Evolutionary conservation across 1,140 invertebrate species (phyloP).

Genomic region (Macrosteles quadrilineatus): DNA sequence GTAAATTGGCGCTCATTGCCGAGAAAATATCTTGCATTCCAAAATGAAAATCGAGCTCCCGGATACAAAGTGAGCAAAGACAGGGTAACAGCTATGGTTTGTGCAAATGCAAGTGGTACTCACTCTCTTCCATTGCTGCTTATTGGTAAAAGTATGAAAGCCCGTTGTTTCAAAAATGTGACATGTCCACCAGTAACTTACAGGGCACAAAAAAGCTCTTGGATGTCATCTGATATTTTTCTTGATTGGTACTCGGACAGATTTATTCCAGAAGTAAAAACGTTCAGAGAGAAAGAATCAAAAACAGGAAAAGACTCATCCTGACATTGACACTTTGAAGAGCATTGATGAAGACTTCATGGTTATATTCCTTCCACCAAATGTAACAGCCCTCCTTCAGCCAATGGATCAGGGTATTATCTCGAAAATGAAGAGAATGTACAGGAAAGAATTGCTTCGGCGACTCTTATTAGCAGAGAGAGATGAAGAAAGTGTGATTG

Average conservation of each 20-base stretch:
- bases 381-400: too few species aligned
- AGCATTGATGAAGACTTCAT: slow-evolving; percentile 8
- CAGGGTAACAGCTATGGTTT: slow-evolving; percentile 46
- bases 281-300: neutral
- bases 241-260: too few species aligned
- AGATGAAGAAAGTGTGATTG: too few species aligned
- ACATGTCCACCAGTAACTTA: slow-evolving; percentile 41
- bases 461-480: too few species aligned
- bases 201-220: slow-evolving; percentile 37
- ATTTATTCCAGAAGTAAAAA: neutral
- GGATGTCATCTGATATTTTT: slow-evolving; percentile 41
- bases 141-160: slow-evolving; percentile 34
- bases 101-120: slow-evolving; percentile 47
- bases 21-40: slow-evolving; percentile 45
- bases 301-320: neutral
- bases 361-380: too few species aligned
- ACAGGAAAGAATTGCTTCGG: too few species aligned
- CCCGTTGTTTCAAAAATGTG: too few species aligned
- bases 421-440: too few species aligned
- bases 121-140: slow-evolving; percentile 44
- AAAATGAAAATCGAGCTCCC: slow-evolving; percentile 45
- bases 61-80: slow-evolving; percentile 48
- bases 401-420: too few species aligned
- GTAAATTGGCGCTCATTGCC: slow-evolving; percentile 49
- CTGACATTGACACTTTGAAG: neutral